These are phyloP conservation scores for Rhombomys opimus DNA, from an alignment of 2,113 vertebrate species.

Conservation along the genomic window DNA sequence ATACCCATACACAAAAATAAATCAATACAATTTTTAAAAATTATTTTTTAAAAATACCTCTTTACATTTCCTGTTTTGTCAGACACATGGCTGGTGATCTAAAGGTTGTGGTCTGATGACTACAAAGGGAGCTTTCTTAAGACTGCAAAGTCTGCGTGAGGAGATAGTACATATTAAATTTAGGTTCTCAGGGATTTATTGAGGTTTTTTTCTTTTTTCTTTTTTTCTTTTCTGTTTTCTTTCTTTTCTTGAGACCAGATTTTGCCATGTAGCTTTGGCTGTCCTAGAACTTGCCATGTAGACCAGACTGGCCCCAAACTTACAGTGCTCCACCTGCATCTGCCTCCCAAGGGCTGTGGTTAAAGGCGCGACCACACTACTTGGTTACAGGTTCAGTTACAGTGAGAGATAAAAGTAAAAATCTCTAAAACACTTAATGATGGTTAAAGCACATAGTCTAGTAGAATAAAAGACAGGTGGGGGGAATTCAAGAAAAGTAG, in stretches of 20 bases:
- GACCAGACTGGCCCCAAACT: not conserved
- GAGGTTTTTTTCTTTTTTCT: not conserved
- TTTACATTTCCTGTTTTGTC: not conserved
- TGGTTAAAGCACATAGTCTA: constrained; percentile 16
- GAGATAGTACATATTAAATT: not conserved
- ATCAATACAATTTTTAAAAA: not conserved
- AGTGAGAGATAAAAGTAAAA: constrained; percentile 26
- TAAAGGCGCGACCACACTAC: too few species aligned
- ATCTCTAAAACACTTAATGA: not conserved
- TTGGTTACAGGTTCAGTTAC: not conserved
- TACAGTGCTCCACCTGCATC: too few species aligned
- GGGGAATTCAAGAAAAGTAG: not conserved
- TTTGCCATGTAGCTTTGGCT: not conserved
- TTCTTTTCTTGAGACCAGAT: not conserved
- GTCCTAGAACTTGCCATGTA: not conserved
- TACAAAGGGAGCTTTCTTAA: constrained; percentile 14
- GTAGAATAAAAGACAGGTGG: not conserved
- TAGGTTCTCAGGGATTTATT: not conserved
- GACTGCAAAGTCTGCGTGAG: not conserved
- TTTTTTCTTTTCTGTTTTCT: not conserved
- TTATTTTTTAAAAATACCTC: not conserved
- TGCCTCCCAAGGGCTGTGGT: not conserved
- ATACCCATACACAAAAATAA: not conserved
- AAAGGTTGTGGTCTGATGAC: not conserved
- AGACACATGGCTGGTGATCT: not conserved